Evolutionary conservation across 2,888 invertebrate species (phyloP), one percentile per base, ranked within the genome.

Genomic region (Orthosia incerta): DNA sequence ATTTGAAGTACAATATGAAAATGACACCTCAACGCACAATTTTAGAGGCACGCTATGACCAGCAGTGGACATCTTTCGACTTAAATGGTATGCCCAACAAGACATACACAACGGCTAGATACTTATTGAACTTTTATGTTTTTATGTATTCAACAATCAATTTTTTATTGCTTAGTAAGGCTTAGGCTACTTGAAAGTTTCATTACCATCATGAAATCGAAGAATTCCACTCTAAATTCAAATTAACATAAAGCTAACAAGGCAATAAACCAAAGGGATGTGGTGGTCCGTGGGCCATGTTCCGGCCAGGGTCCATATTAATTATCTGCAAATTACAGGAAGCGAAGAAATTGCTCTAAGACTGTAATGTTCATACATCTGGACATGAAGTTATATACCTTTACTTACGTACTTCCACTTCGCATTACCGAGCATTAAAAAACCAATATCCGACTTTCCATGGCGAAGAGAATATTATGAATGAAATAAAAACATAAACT

Each of bases 291-390:
- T 84, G 63, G 74, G 63, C 68, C 48, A 63, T 78, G 80, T 82
- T 84, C 86, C 84, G 83, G 76, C 63, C 68, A 70, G 79, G 85
- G 87, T 87, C 85, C 82, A 85, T 90, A 86, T 86, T 87, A 79
- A 75, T 84, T 82, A 79, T 81, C 76, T 20, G 55, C 39, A 89
- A 85, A 89, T 89, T 84, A 83, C 89, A 87, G 91, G 89, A 89
- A 88, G 71, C 80, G 57, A 63, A 82, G 71, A 87, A 88, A 88
- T 91, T 88, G 75, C 83, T 82, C 81, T 74, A 1, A 46, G 62
- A 11, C 26, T 56, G 57, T 80, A 84, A 85, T 83, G 84, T 82
- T 61, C 71, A 51, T 73, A 65, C 57, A 65, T 69, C 71, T 68
- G 64, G 39, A 74, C 71, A 61, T 65, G 55, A 68, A 55, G 77